Percentiles rank a stretch among this genome's conserved stretches.
phyloP scores from a whole-genome alignment of 2,113 vertebrate genomes.

The Ploceus nigricollis region DNA sequence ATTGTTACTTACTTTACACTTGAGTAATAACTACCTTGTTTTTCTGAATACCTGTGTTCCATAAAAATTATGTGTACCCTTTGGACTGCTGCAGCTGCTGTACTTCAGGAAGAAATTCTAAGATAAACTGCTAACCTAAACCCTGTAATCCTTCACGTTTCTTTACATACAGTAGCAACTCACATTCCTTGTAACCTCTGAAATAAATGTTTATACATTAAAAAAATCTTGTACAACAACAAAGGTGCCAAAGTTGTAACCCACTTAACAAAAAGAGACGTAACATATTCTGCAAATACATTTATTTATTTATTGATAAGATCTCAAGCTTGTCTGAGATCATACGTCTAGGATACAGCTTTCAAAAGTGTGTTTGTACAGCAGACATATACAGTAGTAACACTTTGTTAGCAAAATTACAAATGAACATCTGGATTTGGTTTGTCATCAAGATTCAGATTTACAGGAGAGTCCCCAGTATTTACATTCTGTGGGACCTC shows the following conservation, averaged over 20 bases:
- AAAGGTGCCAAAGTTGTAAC: not conserved
- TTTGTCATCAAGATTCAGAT: not conserved
- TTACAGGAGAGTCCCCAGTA: not conserved
- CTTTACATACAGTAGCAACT: not conserved
- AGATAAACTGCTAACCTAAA: not conserved
- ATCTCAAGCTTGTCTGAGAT: not conserved
- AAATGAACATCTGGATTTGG: not conserved
- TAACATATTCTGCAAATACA: constrained; percentile 8
- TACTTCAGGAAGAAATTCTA: not conserved
- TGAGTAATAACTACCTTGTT: not conserved
- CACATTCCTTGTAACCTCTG: not conserved
- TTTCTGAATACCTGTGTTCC: not conserved
- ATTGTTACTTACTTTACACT: not conserved
- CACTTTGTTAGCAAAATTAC: not conserved
- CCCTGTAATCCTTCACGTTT: not conserved
- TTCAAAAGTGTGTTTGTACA: not conserved
- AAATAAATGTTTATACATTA: not conserved
- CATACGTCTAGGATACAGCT: not conserved
- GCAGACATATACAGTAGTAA: not conserved
- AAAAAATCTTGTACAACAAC: not conserved
- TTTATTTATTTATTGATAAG: constrained; percentile 25
- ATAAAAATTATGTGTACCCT: not conserved
- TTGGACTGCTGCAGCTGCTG: not conserved
- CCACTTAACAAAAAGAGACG: not conserved
- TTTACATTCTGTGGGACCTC: not conserved